Base-by-base conservation (phyloP, 2,888 invertebrate genomes). In the Thecophora atra region DNA sequence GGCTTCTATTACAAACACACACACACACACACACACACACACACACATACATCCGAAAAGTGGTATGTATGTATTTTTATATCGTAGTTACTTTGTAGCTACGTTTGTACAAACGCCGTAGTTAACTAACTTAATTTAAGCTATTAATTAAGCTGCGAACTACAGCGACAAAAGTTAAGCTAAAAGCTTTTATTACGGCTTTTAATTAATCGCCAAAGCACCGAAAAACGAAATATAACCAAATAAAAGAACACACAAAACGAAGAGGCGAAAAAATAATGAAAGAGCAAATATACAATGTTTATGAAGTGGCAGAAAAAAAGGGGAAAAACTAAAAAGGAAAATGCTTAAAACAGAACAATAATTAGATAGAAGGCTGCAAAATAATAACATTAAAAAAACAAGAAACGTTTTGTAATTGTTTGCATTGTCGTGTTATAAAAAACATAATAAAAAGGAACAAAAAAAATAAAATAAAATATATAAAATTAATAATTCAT, bases 141-240 rank as follows among this genome's bases (percentile, higher is more conserved):
- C 44, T 60, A 70, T 63, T 63, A 63, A 70, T 70, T 70, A 70
- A 70, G 63, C 62, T 51, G 52, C 70, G 51, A 70, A 70, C 26
- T 62, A 58, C 68, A 68, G 58, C 58, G 26, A 15, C 51, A 51
- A 28, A 51, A 69, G 69, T 70, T 70, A 70, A 70, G 28, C 44
- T 37, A 30, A 62, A 52, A 70, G 63, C 62, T 63, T 70, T 70
- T 70, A 63, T 63, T 62, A 52, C 70, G n/a, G 52, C 26, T 63
- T 62, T 63, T 63, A 70, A 63, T 63, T 52, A 70, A 63, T 52
- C 70, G 37, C 47, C 30, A 58, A 56, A 58, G 54, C 37, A 67
- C 37, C 28, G 44, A 42, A 44, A 19, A 42, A 42, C 44, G 64
- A 42, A 54, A 54, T n/a, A 26, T 24, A 42, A 26, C 30, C 30